These are phyloP conservation scores for Ennomos quercinarius DNA, from an alignment of 2,888 invertebrate species.

Conservation along the genomic window DNA sequence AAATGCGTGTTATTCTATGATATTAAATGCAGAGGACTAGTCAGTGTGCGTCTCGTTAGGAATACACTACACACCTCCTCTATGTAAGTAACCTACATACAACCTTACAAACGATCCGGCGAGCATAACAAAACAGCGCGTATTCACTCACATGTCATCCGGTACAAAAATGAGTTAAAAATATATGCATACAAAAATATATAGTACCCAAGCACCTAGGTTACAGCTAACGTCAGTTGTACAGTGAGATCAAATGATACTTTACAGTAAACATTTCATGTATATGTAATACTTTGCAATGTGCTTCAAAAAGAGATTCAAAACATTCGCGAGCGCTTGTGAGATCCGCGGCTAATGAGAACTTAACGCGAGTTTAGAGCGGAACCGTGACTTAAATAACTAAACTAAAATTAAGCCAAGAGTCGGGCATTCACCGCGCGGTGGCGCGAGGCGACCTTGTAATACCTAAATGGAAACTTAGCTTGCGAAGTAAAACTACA, in stretches of 20 bases:
- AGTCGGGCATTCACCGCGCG: constrained; percentile 30
- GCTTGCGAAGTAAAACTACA: constrained; percentile 58
- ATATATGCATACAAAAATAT: constrained; percentile 44
- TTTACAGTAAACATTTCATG: constrained; percentile 44
- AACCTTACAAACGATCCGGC: constrained; percentile 7
- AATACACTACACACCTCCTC: constrained; percentile 5
- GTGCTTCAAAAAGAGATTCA: constrained; percentile 41
- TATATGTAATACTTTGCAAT: constrained; percentile 30
- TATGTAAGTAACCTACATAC: constrained; percentile 19
- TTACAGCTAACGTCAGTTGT: constrained; percentile 50
- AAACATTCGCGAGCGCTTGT: constrained; percentile 37
- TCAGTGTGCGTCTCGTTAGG: constrained; percentile 12
- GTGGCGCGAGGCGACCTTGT: constrained; percentile 7
- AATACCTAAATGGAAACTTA: constrained; percentile 53
- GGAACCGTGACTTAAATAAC: constrained; percentile 54
- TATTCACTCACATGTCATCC: constrained; percentile 14
- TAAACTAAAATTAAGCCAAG: constrained; percentile 45
- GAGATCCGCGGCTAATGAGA: constrained; percentile 54
- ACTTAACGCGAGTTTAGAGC: constrained; percentile 40
- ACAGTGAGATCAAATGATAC: constrained; percentile 72
- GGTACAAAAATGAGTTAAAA: constrained; percentile 35
- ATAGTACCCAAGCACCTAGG: constrained; percentile 70
- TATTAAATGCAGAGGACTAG: constrained; percentile 25
- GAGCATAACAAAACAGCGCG: constrained; percentile 17
- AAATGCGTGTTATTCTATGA: constrained; percentile 16